Evolutionary conservation across 2,797 vertebrate species (phyloP).

Genomic region (Ammospiza maritima): DNA sequence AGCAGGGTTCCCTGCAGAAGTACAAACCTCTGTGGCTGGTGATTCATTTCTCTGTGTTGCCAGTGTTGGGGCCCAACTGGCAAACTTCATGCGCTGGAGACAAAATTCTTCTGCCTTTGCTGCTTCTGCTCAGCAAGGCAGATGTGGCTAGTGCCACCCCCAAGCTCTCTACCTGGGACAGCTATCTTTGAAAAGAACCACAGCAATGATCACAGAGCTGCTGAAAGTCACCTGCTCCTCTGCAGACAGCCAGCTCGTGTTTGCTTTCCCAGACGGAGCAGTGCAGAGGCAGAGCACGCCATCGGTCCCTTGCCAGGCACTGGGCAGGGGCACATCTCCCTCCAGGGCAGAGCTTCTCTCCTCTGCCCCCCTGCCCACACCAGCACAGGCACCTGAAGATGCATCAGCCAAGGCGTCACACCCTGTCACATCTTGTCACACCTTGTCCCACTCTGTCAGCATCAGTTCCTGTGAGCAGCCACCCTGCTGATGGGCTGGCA

Average conservation of each 20-base stretch:
- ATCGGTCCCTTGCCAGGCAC: neutral
- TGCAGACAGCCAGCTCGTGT: neutral
- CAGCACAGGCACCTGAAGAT: fast-evolving
- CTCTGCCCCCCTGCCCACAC: neutral
- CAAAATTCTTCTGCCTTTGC: neutral
- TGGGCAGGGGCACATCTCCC: neutral
- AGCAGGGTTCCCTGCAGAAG: neutral
- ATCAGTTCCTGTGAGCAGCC: neutral
- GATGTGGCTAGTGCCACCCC: neutral
- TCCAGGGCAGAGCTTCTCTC: neutral
- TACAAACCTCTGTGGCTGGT: fast-evolving
- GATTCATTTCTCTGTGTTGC: fast-evolving
- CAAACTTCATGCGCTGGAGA: neutral
- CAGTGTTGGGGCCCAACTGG: neutral
- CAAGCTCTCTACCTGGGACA: neutral
- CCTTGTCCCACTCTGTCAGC: neutral
- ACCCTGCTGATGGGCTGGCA: neutral
- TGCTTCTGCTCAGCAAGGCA: neutral
- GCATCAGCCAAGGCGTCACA: neutral
- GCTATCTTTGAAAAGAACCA: fast-evolving
- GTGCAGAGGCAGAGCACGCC: neutral
- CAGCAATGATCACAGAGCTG: neutral
- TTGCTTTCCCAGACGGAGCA: neutral
- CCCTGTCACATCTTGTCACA: too few relatives aligned
- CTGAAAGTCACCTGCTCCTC: neutral